phyloP scores from a whole-genome alignment of 2,113 vertebrate species.

The Chloebia gouldiae region DNA sequence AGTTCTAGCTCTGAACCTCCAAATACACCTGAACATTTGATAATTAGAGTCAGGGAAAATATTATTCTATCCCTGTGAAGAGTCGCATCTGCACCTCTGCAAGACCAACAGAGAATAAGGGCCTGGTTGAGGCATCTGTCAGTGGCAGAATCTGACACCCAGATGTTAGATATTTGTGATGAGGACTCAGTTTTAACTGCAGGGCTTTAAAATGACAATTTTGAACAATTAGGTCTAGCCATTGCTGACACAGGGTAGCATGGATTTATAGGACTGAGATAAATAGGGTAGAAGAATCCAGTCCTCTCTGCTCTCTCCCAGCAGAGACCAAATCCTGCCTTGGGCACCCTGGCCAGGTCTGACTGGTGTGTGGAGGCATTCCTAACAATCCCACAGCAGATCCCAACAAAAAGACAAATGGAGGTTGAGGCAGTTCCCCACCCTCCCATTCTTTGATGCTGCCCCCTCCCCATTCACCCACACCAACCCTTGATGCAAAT shows the following conservation, averaged over 20 bases:
- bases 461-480: not conserved
- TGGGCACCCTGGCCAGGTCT: not conserved
- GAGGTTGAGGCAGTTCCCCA: not conserved
- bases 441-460: conserved; percentile 6
- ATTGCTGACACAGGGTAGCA: not conserved
- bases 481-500: conserved; percentile 40
- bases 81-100: not conserved
- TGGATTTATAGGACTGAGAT: not conserved
- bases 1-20: not conserved
- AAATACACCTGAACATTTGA: not conserved
- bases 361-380: not conserved
- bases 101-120: not conserved
- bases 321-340: not conserved
- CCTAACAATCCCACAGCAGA: not conserved
- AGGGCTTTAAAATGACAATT: not conserved
- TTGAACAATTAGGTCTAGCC: not conserved
- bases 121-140: not conserved
- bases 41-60: not conserved
- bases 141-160: not conserved
- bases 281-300: not conserved
- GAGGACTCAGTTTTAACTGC: not conserved
- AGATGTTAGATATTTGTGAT: not conserved
- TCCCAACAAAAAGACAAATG: conserved; percentile 19
- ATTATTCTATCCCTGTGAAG: not conserved
- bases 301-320: not conserved